Evolutionary conservation across 2,888 invertebrate genomes (phyloP).

Genomic region (Hesperia comma): DNA sequence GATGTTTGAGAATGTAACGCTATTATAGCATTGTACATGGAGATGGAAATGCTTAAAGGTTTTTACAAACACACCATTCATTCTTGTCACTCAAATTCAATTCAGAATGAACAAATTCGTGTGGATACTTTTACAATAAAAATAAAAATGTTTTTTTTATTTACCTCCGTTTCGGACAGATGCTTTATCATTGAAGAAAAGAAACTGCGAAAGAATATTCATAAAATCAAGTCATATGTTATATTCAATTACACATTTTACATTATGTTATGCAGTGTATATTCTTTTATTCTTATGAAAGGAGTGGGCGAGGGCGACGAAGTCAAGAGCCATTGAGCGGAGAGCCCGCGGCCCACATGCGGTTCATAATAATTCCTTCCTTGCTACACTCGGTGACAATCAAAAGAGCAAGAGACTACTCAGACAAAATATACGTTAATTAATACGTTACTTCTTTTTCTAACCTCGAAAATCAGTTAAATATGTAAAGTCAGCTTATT

Average conservation of each 20-base stretch:
- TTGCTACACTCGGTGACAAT: constrained; percentile 63
- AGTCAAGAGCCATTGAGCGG: constrained; percentile 73
- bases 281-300: constrained; percentile 65
- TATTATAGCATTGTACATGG: no score
- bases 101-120: no score
- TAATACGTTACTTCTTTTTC: background rate
- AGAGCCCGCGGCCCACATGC: constrained; percentile 67
- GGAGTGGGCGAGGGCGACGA: constrained; percentile 62
- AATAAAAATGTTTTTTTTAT: no score
- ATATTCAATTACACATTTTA: constrained; percentile 41
- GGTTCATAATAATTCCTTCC: constrained; percentile 68
- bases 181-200: no score
- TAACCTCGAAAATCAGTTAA: background rate
- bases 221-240: background rate
- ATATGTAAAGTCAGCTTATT: background rate
- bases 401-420: constrained; percentile 62
- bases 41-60: no score
- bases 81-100: no score
- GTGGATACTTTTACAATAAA: no score
- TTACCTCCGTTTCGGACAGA: no score
- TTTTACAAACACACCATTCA: no score
- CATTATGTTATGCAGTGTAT: constrained; percentile 43
- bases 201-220: no score
- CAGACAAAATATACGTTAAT: constrained; percentile 10
- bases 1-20: background rate